Base-by-base conservation (phyloP, 2,888 invertebrate species). In the Sabatieria punctata region DNA sequence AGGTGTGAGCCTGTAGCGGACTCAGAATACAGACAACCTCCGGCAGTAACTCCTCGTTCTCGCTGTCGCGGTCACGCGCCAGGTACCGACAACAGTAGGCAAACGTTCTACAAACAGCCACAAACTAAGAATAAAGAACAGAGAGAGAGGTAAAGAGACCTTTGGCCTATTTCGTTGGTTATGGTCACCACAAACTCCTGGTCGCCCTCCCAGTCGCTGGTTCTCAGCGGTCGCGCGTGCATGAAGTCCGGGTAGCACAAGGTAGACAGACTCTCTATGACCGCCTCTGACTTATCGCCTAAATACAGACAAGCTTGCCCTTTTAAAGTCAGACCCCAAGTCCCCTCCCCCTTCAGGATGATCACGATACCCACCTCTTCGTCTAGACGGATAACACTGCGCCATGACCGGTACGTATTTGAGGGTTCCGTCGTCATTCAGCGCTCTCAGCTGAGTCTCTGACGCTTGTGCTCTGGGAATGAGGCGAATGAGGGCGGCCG, bases 21-120 rank as follows among this genome's bases (percentile, higher is more conserved):
- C 36, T 45, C 23, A 45, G 23, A 18, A 45, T 11, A 13, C 36
- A 35, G 4, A 45, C 3, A 4, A 48, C 40, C 23, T 45, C 39
- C n/a, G 48, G 48, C 23, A 35, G 43, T 22, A 22, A 11, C 15
- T 4, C 30, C 3, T 4, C 4, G 11, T 26, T 27, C n/a, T 4
- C 30, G n/a, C 22, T 4, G n/a, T 11, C 40, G 4, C 23, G 8
- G 15, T 4, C 21, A 4, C 15, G 40, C 4, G 6, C 26, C 27
- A 45, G 24, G 30, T 30, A 48, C 8, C 48, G 45, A 30, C 45
- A 48, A 23, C 48, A 48, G 24, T 45, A 48, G 23, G 45, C 48
- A 26, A 48, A 48, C 19, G 40, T 45, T 11, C 48, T 35, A 45
- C n/a, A n/a, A n/a, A n/a, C n/a, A n/a, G n/a, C n/a, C n/a, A n/a